phyloP scores from a whole-genome alignment of 2,797 vertebrate species.

The Sebastes hubbsi region DNA sequence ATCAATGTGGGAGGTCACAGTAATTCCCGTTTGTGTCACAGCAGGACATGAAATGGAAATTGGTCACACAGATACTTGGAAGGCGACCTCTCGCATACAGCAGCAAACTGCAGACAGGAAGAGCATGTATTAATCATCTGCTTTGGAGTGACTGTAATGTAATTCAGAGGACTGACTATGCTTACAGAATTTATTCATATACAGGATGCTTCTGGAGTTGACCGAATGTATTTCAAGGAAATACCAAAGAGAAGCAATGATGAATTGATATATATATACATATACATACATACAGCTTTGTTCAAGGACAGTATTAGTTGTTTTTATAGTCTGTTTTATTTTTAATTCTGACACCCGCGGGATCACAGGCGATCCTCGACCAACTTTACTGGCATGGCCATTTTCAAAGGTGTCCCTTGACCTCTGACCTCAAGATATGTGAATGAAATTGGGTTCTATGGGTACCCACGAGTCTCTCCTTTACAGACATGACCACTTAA shows the following conservation, averaged over 20 bases:
- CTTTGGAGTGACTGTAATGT: conserved; percentile 41
- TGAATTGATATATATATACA: background rate
- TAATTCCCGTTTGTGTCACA: conserved; percentile 66
- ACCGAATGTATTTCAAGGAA: background rate
- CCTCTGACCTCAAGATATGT: no score
- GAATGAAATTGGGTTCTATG: no score
- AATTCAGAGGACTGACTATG: conserved; percentile 35
- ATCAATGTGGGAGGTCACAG: conserved; percentile 77
- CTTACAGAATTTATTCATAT: conserved; percentile 32
- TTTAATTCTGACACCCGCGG: background rate
- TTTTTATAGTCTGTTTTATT: background rate
- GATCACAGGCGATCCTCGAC: no score
- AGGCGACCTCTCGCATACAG: conserved; percentile 35
- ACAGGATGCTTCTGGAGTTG: background rate
- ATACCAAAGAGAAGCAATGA: background rate
- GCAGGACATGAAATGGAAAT: conserved; percentile 66
- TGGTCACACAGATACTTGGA: conserved; percentile 41
- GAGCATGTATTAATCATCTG: conserved; percentile 63
- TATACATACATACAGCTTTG: background rate
- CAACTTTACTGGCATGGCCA: no score
- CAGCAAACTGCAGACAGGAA: conserved; percentile 48
- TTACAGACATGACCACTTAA: no score
- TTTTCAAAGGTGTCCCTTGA: no score
- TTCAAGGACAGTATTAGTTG: background rate
- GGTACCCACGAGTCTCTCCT: no score